Percentiles rank a stretch among this genome's conserved stretches.
phyloP scores from a whole-genome alignment of 2,113 vertebrate species.

The Bungarus multicinctus region DNA sequence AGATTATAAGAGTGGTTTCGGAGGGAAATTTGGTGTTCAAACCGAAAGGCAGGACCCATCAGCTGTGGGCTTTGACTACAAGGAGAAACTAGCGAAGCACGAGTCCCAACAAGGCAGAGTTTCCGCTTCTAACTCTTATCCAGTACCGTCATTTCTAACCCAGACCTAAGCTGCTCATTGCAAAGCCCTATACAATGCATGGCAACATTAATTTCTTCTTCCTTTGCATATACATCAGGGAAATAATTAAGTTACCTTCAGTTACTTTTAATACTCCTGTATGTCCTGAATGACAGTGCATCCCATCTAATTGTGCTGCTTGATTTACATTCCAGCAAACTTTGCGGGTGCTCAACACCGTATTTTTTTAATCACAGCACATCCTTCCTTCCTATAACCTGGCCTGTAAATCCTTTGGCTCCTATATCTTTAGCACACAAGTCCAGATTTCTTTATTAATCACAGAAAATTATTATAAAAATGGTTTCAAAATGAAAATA shows the following conservation, averaged over 20 bases:
- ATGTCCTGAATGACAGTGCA: background rate
- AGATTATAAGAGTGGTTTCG: constrained; percentile 93
- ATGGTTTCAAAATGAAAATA: background rate
- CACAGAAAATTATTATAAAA: background rate
- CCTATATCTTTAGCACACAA: background rate
- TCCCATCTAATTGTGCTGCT: background rate
- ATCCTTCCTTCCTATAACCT: background rate
- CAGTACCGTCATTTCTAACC: constrained; percentile 56
- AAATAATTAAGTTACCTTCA: background rate
- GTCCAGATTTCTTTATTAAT: background rate
- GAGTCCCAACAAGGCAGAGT: constrained; percentile 88
- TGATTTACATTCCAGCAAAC: background rate
- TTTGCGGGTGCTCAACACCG: background rate
- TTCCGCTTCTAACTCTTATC: constrained; percentile 46
- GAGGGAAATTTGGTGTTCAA: constrained; percentile 87
- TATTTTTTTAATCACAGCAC: background rate
- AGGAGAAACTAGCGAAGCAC: constrained; percentile 87
- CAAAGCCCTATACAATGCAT: constrained; percentile 6
- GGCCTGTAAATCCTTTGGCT: background rate
- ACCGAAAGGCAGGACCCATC: constrained; percentile 85
- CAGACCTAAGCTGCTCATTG: constrained; percentile 54
- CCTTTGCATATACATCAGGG: background rate
- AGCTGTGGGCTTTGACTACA: constrained; percentile 89
- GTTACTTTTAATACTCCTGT: background rate
- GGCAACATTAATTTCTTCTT: constrained; percentile 19